Conservation (phyloP, 1,140 invertebrate genomes). For the Procambarus virginalis region DNA sequence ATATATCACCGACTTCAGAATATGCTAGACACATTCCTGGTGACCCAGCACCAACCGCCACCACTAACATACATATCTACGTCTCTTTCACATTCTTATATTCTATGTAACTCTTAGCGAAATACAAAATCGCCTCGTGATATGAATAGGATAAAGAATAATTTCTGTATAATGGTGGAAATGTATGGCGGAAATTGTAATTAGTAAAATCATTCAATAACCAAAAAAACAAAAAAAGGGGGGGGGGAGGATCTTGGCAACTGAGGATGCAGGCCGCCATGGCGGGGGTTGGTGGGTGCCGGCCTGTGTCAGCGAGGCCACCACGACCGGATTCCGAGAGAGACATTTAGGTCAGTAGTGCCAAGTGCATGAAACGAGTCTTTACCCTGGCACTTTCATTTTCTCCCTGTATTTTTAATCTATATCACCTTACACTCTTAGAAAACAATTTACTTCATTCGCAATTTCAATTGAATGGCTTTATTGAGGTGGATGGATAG, state of each 20-base stretch:
- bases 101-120: too few species aligned
- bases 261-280: slow-evolving; percentile 2
- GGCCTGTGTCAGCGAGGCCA: slow-evolving; percentile 25
- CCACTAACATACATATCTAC: too few species aligned
- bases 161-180: too few species aligned
- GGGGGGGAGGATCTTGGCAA: slow-evolving; percentile 7
- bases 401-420: neutral
- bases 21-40: too few species aligned
- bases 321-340: slow-evolving; percentile 33
- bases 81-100: too few species aligned
- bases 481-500: neutral
- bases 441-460: too few species aligned
- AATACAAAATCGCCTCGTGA: too few species aligned
- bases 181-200: neutral
- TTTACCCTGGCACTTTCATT: slow-evolving; percentile 5
- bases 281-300: neutral
- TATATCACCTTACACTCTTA: too few species aligned
- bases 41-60: too few species aligned
- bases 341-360: slow-evolving; percentile 38
- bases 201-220: neutral
- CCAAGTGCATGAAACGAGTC: slow-evolving; percentile 36
- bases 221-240: neutral
- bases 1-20: too few species aligned
- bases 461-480: too few species aligned
- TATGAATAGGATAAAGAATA: too few species aligned